Percentiles rank a stretch among this genome's conserved stretches.
Conservation (phyloP, 2,888 invertebrate species). For the Leptinotarsa juncta region DNA sequence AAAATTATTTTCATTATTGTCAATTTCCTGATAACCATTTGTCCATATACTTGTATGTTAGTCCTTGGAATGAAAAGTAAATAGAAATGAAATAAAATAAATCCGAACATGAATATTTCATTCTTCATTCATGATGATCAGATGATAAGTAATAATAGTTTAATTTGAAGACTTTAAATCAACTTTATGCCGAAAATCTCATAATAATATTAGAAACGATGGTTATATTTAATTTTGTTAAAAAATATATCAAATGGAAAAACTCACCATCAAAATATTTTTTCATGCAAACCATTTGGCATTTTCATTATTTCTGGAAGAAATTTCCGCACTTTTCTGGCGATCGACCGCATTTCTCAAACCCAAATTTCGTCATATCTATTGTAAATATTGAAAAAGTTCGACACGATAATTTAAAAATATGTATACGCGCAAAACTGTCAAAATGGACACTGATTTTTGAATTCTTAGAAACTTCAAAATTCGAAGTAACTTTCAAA, state of each 20-base stretch:
- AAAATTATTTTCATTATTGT: too few species aligned
- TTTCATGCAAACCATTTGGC: conserved; percentile 42
- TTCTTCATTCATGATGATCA: too few species aligned
- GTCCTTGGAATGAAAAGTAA: too few species aligned
- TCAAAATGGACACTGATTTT: conserved; percentile 40
- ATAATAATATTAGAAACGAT: too few species aligned
- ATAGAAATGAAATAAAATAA: too few species aligned
- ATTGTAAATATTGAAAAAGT: conserved; percentile 17
- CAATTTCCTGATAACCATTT: too few species aligned
- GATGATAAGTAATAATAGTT: too few species aligned
- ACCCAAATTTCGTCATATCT: conserved; percentile 26
- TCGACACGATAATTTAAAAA: conserved; percentile 31
- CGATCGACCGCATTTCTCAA: conserved; percentile 23
- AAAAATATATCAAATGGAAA: background rate
- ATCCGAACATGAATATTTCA: too few species aligned
- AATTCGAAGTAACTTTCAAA: conserved; percentile 27
- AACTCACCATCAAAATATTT: conserved; percentile 40
- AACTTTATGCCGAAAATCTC: too few species aligned
- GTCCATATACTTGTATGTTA: too few species aligned
- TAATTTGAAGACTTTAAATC: too few species aligned
- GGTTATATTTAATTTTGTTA: background rate
- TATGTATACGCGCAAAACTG: conserved; percentile 24
- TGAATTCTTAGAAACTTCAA: conserved; percentile 18
- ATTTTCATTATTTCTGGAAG: conserved; percentile 37
- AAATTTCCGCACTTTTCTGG: conserved; percentile 27